Base-by-base conservation (phyloP, 2,888 invertebrate species). In the Sesia bembeciformis region DNA sequence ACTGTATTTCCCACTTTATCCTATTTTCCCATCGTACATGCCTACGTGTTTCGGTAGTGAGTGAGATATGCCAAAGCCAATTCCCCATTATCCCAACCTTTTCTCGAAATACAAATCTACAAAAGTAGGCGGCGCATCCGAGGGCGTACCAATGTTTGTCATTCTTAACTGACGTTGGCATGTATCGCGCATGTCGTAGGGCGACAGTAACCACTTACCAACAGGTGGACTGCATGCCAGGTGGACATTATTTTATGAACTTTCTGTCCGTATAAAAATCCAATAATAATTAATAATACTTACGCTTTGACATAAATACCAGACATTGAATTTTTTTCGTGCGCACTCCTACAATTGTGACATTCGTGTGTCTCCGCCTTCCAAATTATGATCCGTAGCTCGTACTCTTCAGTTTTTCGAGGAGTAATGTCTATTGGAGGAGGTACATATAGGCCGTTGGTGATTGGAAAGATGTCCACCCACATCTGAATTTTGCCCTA, bases 401-500 rank as follows among this genome's bases (percentile, higher is more conserved):
- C 94, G 69, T 92, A 95, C 5, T 87, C 76, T 64, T 90, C 84
- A 0, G 95, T 92, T 61, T 93, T 92, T 40, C 93, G 87, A 0
- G 96, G 95, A 4, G 93, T 91, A 54, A 98, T 95, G 69, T 96
- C 93, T 0, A 96, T 91, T 8, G 93, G 90, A n/a, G 92, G 90
- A 0, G 96, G 95, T 7, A 94, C 84, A 8, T 90, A 90, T 46
- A 82, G 84, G 23, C 90, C 83, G 62, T 90, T 82, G 49, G 94
- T 93, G 3, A 83, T 51, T 2, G 82, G 80, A 71, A 95, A 97
- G 75, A 98, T 93, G 74, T 98, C 97, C 7, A 98, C 85, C 97
- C 97, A 98, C 89, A 98, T 90, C 76, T 97, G 96, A 53, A 98
- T 74, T 84, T 96, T 96, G 3, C 98, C 97, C 96, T 97, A 71